Conservation (phyloP, 2,888 invertebrate species). For the Sinhomidia bicolor region DNA sequence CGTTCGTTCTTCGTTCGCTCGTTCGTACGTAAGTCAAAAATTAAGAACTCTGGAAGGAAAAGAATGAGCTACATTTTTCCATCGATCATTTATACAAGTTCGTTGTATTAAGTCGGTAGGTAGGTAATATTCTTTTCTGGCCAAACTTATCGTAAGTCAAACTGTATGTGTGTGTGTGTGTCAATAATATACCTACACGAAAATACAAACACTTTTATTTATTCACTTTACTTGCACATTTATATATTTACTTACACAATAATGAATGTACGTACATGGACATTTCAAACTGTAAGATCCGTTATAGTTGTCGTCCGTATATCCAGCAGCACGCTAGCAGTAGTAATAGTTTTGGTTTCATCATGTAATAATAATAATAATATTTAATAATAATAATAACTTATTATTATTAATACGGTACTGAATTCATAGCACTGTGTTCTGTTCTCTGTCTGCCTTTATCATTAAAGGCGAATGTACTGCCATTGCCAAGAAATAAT, state of each 20-base stretch:
- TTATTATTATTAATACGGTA: too few species aligned
- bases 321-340: background rate
- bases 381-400: too few species aligned
- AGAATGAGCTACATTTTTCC: background rate
- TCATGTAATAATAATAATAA: too few species aligned
- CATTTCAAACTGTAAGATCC: background rate
- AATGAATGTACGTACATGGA: too few species aligned
- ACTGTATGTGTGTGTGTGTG: too few species aligned
- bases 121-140: background rate
- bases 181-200: background rate
- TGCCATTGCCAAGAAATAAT: conserved; percentile 5
- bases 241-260: too few species aligned
- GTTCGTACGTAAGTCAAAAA: background rate
- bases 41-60: conserved; percentile 1
- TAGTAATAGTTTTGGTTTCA: background rate
- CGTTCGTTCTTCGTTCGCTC: too few species aligned
- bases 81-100: background rate
- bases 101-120: background rate
- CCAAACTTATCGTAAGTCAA: too few species aligned
- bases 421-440: too few species aligned
- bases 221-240: background rate
- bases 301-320: background rate
- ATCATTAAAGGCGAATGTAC: background rate
- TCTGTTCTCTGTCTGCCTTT: background rate
- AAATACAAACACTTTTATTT: background rate